Percentiles rank a stretch among this genome's conserved stretches.
Conservation (phyloP, 2,113 vertebrate genomes). For the Chamaea fasciata region DNA sequence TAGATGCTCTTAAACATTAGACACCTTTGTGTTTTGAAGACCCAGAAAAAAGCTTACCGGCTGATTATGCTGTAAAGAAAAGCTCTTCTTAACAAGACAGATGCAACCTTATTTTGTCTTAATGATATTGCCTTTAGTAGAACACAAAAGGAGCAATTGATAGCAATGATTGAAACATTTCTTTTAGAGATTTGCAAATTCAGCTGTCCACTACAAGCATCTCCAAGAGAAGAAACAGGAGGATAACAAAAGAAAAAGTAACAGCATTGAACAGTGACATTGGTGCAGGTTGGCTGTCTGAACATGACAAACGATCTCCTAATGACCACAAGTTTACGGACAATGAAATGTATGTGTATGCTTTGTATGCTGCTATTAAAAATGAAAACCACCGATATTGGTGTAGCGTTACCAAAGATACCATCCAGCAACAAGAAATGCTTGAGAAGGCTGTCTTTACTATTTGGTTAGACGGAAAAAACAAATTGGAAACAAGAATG, state of each 20-base stretch:
- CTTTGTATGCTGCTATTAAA: not conserved
- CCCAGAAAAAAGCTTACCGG: not conserved
- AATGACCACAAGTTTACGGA: not conserved
- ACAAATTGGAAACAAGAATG: not conserved
- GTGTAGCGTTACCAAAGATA: not conserved
- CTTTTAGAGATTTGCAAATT: not conserved
- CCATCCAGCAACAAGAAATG: not conserved
- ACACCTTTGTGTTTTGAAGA: conserved; percentile 51
- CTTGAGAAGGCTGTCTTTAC: not conserved
- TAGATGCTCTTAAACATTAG: conserved; percentile 44
- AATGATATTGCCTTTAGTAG: conserved; percentile 10
- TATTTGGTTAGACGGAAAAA: not conserved
- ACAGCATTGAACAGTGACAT: not conserved
- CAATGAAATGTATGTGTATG: not conserved
- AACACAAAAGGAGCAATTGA: conserved; percentile 41
- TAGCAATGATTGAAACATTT: conserved; percentile 36
- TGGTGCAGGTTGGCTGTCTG: not conserved
- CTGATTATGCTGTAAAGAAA: conserved; percentile 29
- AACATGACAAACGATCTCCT: not conserved
- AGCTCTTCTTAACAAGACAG: conserved; percentile 29
- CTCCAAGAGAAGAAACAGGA: not conserved
- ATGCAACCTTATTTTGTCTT: conserved; percentile 25
- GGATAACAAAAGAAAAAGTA: not conserved
- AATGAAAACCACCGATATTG: not conserved
- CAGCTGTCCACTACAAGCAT: conserved; percentile 2